A percentile compares a stretch with the other conserved stretches of the same genome.
These are phyloP conservation scores for Daphoenositta chrysoptera DNA, from an alignment of 2,113 vertebrate genomes.

Conservation along the genomic window DNA sequence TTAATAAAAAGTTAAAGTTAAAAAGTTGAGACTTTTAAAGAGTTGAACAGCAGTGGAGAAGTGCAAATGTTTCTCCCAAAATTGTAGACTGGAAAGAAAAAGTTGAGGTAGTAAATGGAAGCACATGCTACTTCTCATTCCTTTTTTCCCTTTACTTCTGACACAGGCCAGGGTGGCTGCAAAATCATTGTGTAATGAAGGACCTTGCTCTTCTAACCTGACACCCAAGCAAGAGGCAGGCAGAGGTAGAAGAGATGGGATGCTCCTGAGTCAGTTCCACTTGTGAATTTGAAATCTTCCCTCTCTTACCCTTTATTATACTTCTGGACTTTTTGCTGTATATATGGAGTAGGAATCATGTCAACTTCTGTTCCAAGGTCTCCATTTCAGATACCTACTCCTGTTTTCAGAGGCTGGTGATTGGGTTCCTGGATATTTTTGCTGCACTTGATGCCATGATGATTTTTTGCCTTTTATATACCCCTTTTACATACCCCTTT, in stretches of 20 bases:
- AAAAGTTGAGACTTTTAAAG: background rate
- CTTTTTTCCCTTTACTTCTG: background rate
- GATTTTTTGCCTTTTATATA: too few relatives aligned
- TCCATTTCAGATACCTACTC: background rate
- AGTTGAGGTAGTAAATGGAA: background rate
- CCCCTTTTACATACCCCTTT: too few relatives aligned
- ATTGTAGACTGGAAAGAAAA: background rate
- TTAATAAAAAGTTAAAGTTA: background rate
- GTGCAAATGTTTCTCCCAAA: background rate
- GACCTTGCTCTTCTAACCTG: background rate
- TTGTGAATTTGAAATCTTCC: background rate
- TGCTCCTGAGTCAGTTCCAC: background rate
- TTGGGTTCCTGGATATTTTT: background rate
- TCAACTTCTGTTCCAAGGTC: background rate
- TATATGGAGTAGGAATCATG: background rate
- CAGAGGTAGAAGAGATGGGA: background rate
- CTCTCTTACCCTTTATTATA: background rate
- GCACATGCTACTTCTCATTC: background rate
- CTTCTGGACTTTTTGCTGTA: background rate
- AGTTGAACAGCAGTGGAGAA: background rate
- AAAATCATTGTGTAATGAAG: background rate
- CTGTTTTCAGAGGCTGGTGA: background rate
- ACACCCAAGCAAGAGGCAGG: background rate
- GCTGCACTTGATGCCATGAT: too few relatives aligned
- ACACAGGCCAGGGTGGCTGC: rapidly evolving